These are phyloP conservation scores for Daktulosphaira vitifoliae DNA, from an alignment of 1,140 invertebrate species.

Conservation along the genomic window DNA sequence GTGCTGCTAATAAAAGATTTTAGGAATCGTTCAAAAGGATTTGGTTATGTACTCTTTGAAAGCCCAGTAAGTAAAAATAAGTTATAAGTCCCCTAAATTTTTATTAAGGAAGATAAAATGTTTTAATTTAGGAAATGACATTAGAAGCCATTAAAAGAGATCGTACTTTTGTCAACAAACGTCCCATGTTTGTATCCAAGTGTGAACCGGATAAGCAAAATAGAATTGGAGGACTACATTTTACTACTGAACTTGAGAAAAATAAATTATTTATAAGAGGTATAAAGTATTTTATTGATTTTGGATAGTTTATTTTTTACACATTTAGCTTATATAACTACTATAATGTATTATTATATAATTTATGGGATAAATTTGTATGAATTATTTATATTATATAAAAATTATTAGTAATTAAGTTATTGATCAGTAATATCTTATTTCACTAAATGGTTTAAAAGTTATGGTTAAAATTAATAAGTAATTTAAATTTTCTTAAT, in stretches of 20 bases:
- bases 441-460: no score
- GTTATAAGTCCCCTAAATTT: no score
- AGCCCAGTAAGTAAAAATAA: conserved; percentile 42
- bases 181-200: conserved; percentile 77
- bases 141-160: conserved; percentile 66
- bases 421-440: no score
- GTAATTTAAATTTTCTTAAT: no score
- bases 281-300: no score
- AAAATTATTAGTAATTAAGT: no score
- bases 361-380: no score
- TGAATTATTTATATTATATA: no score
- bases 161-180: conserved; percentile 57
- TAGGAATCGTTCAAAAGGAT: conserved; percentile 61
- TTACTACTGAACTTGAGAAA: conserved; percentile 60
- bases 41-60: conserved; percentile 52
- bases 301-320: no score
- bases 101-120: neutral
- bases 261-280: conserved; percentile 82
- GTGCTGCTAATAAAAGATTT: conserved; percentile 56
- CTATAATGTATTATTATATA: no score
- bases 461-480: no score
- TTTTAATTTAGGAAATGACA: conserved; percentile 51
- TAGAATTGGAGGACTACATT: conserved; percentile 58
- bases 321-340: no score
- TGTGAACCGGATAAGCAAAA: conserved; percentile 58